Percentiles rank a stretch among this genome's conserved stretches.
Evolutionary conservation across 2,888 invertebrate genomes (phyloP).

Genomic region (Nowickia ferox): DNA sequence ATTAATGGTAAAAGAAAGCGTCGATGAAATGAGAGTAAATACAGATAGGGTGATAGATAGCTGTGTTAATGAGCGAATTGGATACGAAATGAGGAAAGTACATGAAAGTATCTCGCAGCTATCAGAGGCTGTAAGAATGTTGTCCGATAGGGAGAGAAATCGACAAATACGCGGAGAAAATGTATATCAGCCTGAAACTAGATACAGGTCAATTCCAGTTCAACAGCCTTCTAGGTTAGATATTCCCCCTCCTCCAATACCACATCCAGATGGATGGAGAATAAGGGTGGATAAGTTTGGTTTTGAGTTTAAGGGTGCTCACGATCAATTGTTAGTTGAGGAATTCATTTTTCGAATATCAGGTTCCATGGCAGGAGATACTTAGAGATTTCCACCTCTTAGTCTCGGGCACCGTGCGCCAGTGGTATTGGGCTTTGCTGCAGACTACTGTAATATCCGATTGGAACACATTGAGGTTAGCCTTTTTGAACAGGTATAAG

Average conservation of each 20-base stretch:
- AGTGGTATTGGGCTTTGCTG: constrained; percentile 1
- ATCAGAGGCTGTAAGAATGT: neutral
- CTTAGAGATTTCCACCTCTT: neutral
- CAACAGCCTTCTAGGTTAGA: neutral
- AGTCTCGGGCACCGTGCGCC: neutral
- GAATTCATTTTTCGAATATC: neutral
- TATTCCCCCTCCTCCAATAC: neutral
- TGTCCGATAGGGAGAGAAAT: neutral
- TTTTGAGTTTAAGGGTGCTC: neutral
- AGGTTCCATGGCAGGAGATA: neutral
- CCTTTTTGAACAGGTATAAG: neutral
- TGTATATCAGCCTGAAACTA: neutral
- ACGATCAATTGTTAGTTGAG: neutral
- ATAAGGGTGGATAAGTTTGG: constrained; percentile 39
- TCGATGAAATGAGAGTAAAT: neutral
- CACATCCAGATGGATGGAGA: neutral
- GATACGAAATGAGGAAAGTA: neutral
- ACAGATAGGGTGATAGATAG: neutral
- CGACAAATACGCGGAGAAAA: neutral
- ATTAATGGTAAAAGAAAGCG: neutral
- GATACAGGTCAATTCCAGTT: too few relatives aligned
- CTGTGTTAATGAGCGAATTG: neutral
- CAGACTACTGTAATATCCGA: neutral
- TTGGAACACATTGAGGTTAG: neutral
- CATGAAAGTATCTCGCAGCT: neutral